Percentiles rank a stretch among this genome's conserved stretches.
Conservation (phyloP, 2,888 invertebrate species). For the Dendrolimus houi region DNA sequence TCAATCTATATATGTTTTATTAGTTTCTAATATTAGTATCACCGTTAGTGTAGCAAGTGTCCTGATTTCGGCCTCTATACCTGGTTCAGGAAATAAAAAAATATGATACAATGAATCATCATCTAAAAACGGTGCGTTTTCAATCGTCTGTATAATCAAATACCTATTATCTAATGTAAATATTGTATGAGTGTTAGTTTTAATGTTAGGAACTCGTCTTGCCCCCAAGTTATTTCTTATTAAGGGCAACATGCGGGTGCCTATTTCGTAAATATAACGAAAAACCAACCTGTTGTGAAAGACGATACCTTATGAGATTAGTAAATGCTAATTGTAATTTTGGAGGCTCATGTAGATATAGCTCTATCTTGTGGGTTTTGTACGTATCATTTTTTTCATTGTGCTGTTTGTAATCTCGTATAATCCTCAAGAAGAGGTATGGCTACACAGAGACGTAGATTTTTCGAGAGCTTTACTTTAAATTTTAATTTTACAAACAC, state of each 20-base stretch:
- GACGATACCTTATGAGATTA: constrained; percentile 69
- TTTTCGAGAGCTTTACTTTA: constrained; percentile 37
- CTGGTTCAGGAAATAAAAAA: too few relatives aligned
- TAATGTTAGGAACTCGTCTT: constrained; percentile 42
- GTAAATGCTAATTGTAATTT: constrained; percentile 52
- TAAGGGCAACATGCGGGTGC: constrained; percentile 38
- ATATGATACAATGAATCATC: too few relatives aligned
- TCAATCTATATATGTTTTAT: too few relatives aligned
- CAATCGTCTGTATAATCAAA: constrained; percentile 17
- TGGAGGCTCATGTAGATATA: constrained; percentile 26
- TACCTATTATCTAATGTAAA: constrained; percentile 39
- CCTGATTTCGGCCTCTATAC: too few relatives aligned
- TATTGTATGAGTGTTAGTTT: constrained; percentile 55
- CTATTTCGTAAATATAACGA: constrained; percentile 39
- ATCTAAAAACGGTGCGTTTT: background rate
- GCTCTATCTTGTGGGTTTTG: too few relatives aligned
- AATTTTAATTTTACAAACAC: constrained; percentile 29
- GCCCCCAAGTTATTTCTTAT: constrained; percentile 9
- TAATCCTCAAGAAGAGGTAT: too few relatives aligned
- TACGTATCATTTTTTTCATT: too few relatives aligned
- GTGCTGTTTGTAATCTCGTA: too few relatives aligned
- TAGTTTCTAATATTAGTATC: too few relatives aligned
- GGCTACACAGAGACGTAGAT: constrained; percentile 9
- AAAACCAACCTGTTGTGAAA: constrained; percentile 63
- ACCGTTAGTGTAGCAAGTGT: too few relatives aligned